Percentiles rank a stretch among this genome's conserved stretches.
Conservation (phyloP, 2,888 invertebrate genomes). For the Portevinia maculata region DNA sequence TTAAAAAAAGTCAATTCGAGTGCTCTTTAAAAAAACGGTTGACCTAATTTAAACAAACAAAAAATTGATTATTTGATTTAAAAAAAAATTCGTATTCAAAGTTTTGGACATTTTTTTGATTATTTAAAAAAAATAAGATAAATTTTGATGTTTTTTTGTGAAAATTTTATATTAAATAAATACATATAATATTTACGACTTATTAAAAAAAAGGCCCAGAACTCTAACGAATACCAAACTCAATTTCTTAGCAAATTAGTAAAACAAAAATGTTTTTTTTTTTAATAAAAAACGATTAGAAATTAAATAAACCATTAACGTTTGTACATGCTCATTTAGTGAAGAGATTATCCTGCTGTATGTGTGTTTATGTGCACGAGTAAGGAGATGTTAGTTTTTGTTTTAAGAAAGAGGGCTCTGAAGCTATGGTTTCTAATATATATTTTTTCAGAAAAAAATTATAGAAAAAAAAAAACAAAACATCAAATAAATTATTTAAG, state of each 20-base stretch:
- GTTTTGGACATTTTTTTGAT: slow-evolving; percentile 82
- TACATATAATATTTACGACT: slow-evolving; percentile 37
- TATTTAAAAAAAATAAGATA: slow-evolving; percentile 43
- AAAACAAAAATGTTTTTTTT: slow-evolving; percentile 15
- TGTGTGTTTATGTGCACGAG: slow-evolving; percentile 52
- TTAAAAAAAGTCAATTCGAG: slow-evolving; percentile 18
- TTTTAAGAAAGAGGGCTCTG: slow-evolving; percentile 69
- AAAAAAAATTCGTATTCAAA: slow-evolving; percentile 81
- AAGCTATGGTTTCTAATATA: slow-evolving; percentile 51
- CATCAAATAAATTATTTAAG: slow-evolving; percentile 72
- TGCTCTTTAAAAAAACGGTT: slow-evolving; percentile 71
- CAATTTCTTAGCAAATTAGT: slow-evolving; percentile 58
- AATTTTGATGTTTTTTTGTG: slow-evolving; percentile 65
- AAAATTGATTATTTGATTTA: slow-evolving; percentile 60
- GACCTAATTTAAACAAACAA: slow-evolving; percentile 70
- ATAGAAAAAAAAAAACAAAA: slow-evolving; percentile 65
- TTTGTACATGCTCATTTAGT: slow-evolving; percentile 65
- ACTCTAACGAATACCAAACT: slow-evolving; percentile 67
- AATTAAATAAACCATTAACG: slow-evolving; percentile 60
- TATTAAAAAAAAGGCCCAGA: slow-evolving; percentile 69
- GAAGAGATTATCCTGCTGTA: slow-evolving; percentile 12
- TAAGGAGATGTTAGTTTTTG: slow-evolving; percentile 61
- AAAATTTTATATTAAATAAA: slow-evolving; percentile 51
- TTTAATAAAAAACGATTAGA: slow-evolving; percentile 17
- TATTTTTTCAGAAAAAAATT: slow-evolving; percentile 30